These are phyloP conservation scores for Liopterus haemorrhoidalis DNA, from an alignment of 2,888 invertebrate genomes.

Conservation along the genomic window DNA sequence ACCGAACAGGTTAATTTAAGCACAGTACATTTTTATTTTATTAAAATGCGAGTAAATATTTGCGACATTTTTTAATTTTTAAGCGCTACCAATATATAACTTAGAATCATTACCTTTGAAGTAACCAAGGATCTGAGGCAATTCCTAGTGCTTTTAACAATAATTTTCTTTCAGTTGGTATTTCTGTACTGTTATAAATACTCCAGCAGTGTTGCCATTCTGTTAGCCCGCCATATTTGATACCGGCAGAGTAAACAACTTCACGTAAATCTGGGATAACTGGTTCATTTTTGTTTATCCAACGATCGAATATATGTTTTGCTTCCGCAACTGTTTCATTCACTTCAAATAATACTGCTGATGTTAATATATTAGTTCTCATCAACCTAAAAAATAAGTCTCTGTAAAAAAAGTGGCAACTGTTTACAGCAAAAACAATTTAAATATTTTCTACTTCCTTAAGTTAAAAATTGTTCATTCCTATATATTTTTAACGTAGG, in stretches of 20 bases:
- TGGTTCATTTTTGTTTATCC: conserved; percentile 60
- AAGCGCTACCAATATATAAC: neutral
- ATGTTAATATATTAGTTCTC: conserved; percentile 63
- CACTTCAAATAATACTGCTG: conserved; percentile 67
- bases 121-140: conserved; percentile 71
- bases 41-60: too few species aligned
- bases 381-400: conserved; percentile 66
- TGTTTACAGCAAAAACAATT: too few species aligned
- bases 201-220: conserved; percentile 78
- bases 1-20: too few species aligned
- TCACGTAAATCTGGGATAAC: conserved; percentile 71
- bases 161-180: conserved; percentile 65
- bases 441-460: too few species aligned
- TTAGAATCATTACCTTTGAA: conserved; percentile 55
- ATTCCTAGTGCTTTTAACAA: conserved; percentile 66
- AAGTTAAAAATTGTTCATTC: neutral
- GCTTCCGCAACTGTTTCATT: conserved; percentile 65
- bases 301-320: conserved; percentile 60
- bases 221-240: conserved; percentile 60
- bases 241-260: conserved; percentile 60
- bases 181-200: conserved; percentile 58
- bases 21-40: too few species aligned
- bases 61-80: conserved; percentile 2
- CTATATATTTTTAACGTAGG: too few species aligned
- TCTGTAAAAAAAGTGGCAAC: conserved; percentile 4